These are phyloP conservation scores for Sminthurides aquaticus DNA, from an alignment of 2,888 invertebrate genomes.

Conservation along the genomic window DNA sequence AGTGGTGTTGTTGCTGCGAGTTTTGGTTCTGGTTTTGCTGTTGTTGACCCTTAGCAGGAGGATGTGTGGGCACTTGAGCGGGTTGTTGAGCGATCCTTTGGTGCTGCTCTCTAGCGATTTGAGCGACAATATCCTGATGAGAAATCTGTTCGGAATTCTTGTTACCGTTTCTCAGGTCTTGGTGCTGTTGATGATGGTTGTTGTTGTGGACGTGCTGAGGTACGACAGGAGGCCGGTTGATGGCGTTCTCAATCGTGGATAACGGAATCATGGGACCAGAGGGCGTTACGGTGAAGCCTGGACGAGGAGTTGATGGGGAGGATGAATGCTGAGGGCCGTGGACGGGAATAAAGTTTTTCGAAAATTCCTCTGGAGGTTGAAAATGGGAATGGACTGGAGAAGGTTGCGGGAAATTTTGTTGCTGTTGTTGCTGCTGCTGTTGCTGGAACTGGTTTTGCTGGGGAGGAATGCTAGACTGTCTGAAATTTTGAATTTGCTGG, in stretches of 20 bases:
- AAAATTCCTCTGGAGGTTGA: conserved; percentile 31
- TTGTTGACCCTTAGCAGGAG: conserved; percentile 17
- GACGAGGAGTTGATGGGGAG: conserved; percentile 20
- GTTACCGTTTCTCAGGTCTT: conserved; percentile 8
- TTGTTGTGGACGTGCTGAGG: conserved; percentile 13
- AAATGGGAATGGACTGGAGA: conserved; percentile 20
- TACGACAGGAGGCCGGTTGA: conserved; percentile 31
- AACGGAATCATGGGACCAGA: conserved; percentile 38
- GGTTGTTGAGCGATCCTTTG: conserved; percentile 19
- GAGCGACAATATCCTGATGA: conserved; percentile 16
- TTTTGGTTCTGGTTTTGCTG: conserved; percentile 5
- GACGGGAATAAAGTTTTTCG: conserved; percentile 27
- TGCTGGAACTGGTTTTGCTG: background rate
- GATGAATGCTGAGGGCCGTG: conserved; percentile 11
- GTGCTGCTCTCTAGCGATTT: conserved; percentile 25
- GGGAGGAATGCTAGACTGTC: conserved; percentile 2
- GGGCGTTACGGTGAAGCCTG: conserved; percentile 36
- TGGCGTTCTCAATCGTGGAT: conserved; percentile 42
- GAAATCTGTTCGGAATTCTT: conserved; percentile 4
- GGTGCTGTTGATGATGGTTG: conserved; percentile 7
- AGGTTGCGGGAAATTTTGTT: conserved; percentile 4
- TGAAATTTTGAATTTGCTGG: conserved; percentile 18
- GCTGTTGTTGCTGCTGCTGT: background rate
- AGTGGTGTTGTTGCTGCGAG: conserved; percentile 5
- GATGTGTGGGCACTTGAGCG: conserved; percentile 18